Evolutionary conservation across 35 echinoderm and acorn worm species (phyloP), one percentile per base, ranked within the genome.

Genomic region (Holothuria glaberrima): DNA sequence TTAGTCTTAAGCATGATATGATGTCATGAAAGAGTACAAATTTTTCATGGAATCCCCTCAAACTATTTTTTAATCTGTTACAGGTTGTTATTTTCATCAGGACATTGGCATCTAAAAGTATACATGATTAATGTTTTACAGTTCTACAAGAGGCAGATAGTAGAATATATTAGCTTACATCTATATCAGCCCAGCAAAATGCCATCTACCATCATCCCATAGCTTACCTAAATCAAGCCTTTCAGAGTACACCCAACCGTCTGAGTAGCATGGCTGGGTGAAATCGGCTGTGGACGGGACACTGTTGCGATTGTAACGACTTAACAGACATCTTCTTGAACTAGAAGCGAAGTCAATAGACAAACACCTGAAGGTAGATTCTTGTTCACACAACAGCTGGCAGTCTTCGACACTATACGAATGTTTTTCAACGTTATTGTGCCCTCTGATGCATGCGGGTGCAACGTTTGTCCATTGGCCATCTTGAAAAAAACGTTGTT

Each of bases 171-270:
- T 41, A 4, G 7, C 36, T 41, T 4, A 41, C 2, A 7, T 41
- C 36, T 41, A n/a, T 41, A 41, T 41, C 36, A 41, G 36, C 36
- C 36, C 36, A 41, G 7, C 36, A 41, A 41, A 2, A 7, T 41
- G 7, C 7, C 7, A 41, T 41, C 36, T 7, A 41, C 36, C 36
- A 41, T 41, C 36, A n/a, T 41, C 7, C 36, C 7, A 7, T 41
- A 2, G 12, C 50, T 54, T 54, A 54, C 50, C 50, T 17, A 54
- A 54, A 14, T 54, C 50, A 14, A 54, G 9, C 6, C 41, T 78
- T 25, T 78, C 74, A 12, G 74, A 78, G 44, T 78, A 78, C 16
- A 48, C 38, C 35, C 38, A 78, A 78, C 44, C 74, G 14, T 78
- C 74, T 1, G 19, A 1, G 41, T 78, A 78, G 33, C 74, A 78